Percentiles rank a stretch among this genome's conserved stretches.
These are phyloP conservation scores for Augiades crinisus DNA, from an alignment of 2,888 invertebrate genomes.

Conservation along the genomic window DNA sequence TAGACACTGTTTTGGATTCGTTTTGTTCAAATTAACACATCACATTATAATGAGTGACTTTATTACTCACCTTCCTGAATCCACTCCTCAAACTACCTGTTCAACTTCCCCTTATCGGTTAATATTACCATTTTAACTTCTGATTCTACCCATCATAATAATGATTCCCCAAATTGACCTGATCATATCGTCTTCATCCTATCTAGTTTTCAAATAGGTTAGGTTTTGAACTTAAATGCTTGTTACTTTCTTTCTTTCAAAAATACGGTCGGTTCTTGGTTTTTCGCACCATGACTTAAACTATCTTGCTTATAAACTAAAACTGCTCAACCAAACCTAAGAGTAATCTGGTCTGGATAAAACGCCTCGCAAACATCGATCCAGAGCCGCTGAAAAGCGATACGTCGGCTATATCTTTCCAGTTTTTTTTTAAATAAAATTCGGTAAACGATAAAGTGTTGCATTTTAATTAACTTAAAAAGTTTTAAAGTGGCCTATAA, in stretches of 20 bases:
- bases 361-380: neutral
- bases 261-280: conserved; percentile 5
- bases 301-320: conserved; percentile 9
- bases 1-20: neutral
- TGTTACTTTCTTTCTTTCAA: too few species aligned
- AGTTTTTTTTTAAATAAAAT: neutral
- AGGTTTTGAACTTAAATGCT: too few species aligned
- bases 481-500: too few species aligned
- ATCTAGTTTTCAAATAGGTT: neutral
- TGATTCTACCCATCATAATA: neutral
- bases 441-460: conserved; percentile 9
- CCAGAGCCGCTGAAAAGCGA: neutral
- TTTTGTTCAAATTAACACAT: neutral
- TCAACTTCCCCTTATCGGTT: neutral
- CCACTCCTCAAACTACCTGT: neutral
- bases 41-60: too few species aligned
- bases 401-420: neutral
- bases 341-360: neutral
- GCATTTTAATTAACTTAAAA: too few species aligned
- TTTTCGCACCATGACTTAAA: conserved; percentile 18
- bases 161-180: neutral
- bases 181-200: neutral
- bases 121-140: neutral
- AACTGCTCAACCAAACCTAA: conserved; percentile 1
- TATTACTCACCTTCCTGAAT: neutral